phyloP scores from a whole-genome alignment of 1,140 invertebrate genomes.

The Calephelis virginiensis region DNA sequence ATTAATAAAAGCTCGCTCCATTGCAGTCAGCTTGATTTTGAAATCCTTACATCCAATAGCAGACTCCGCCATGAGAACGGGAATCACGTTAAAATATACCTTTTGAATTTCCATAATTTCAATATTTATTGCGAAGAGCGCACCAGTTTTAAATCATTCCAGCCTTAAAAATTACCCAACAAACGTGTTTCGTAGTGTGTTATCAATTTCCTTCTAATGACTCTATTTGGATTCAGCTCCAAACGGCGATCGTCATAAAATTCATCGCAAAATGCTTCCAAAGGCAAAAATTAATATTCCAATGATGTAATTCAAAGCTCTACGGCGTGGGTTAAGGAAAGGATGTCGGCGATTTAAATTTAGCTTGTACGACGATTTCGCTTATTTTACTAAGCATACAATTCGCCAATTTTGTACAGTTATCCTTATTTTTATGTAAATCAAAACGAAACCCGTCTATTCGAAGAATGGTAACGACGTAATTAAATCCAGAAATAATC shows the following conservation, averaged over 20 bases:
- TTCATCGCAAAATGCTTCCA: constrained; percentile 66
- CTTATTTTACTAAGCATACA: too few species aligned
- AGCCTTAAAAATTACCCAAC: constrained; percentile 22
- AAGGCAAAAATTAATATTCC: constrained; percentile 75
- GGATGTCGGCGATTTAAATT: not conserved
- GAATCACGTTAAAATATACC: constrained; percentile 12
- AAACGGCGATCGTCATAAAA: constrained; percentile 64
- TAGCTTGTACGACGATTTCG: too few species aligned
- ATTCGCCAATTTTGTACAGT: too few species aligned
- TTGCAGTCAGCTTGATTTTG: too few species aligned
- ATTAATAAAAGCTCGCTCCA: too few species aligned
- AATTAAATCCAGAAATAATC: too few species aligned
- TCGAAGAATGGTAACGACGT: too few species aligned
- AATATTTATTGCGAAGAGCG: constrained; percentile 27
- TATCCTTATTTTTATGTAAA: too few species aligned
- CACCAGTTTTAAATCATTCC: constrained; percentile 28
- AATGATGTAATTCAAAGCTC: constrained; percentile 66
- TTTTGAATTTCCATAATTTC: constrained; percentile 15
- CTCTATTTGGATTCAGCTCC: constrained; percentile 67
- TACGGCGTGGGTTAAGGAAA: constrained; percentile 38
- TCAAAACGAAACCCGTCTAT: too few species aligned
- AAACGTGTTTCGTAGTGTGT: constrained; percentile 37
- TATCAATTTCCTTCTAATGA: constrained; percentile 70
- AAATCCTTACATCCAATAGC: too few species aligned
- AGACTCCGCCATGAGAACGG: too few species aligned